phyloP scores from a whole-genome alignment of 2,888 invertebrate species.

The Lochmaea crataegi region DNA sequence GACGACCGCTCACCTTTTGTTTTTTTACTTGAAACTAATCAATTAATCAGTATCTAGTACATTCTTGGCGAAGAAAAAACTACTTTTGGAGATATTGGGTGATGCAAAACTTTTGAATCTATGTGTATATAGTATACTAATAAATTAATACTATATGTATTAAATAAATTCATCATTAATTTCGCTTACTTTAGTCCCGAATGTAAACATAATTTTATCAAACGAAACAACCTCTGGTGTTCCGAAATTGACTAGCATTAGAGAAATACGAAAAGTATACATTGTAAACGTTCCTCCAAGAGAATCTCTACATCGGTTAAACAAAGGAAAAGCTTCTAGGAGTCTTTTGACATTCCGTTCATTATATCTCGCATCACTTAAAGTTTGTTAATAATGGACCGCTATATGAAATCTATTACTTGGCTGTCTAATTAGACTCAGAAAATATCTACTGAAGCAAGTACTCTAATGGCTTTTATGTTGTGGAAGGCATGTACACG shows the following conservation, averaged over 20 bases:
- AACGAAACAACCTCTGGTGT: no score
- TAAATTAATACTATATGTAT: not conserved
- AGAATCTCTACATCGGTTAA: not conserved
- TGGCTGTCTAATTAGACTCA: constrained; percentile 5
- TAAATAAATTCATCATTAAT: no score
- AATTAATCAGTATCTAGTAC: no score
- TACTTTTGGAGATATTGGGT: no score
- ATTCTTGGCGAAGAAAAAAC: no score
- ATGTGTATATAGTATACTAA: no score
- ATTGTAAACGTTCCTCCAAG: not conserved
- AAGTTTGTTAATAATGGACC: constrained; percentile 11
- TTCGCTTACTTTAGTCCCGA: no score
- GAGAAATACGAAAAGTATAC: not conserved
- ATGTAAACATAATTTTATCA: no score
- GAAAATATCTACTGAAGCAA: constrained; percentile 6
- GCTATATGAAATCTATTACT: not conserved
- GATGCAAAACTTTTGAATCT: no score
- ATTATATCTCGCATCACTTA: not conserved
- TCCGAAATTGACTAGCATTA: not conserved
- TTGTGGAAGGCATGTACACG: constrained; percentile 12
- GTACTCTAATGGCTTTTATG: constrained; percentile 13
- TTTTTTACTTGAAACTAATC: no score
- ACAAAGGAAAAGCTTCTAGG: not conserved
- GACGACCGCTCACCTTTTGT: no score
- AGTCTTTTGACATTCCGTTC: not conserved